Percentiles rank a stretch among this genome's conserved stretches.
Conservation (phyloP, 2,113 vertebrate species). For the Phainopepla nitens region DNA sequence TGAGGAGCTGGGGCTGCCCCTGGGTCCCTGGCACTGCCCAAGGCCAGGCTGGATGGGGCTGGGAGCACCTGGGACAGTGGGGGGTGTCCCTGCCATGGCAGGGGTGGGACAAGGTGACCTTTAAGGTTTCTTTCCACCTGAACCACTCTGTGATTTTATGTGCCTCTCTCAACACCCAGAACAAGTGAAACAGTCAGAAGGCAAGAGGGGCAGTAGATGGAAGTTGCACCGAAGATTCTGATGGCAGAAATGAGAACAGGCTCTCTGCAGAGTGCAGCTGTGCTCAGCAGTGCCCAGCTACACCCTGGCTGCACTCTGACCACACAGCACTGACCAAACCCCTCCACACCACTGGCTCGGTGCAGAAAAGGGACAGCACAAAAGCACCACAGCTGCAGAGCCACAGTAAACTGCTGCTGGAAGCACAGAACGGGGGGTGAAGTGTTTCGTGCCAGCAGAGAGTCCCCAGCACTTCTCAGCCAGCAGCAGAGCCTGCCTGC, state of each 20-base stretch:
- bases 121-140: not conserved
- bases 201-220: not conserved
- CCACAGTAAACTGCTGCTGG: not conserved
- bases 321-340: not conserved
- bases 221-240: not conserved
- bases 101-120: accelerated
- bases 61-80: accelerated
- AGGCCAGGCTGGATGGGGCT: not conserved
- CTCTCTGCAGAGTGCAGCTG: not conserved
- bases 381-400: not conserved
- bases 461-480: not conserved
- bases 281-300: not conserved
- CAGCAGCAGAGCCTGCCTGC: not conserved
- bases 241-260: not conserved
- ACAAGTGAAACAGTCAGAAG: not conserved
- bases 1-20: not conserved
- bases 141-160: not conserved
- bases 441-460: not conserved
- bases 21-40: not conserved
- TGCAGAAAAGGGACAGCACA: not conserved
- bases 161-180: not conserved
- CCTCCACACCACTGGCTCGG: not conserved
- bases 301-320: not conserved
- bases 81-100: not conserved
- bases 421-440: not conserved